Conservation (phyloP, 2,797 vertebrate species). For the Gymnocypris eckloni region DNA sequence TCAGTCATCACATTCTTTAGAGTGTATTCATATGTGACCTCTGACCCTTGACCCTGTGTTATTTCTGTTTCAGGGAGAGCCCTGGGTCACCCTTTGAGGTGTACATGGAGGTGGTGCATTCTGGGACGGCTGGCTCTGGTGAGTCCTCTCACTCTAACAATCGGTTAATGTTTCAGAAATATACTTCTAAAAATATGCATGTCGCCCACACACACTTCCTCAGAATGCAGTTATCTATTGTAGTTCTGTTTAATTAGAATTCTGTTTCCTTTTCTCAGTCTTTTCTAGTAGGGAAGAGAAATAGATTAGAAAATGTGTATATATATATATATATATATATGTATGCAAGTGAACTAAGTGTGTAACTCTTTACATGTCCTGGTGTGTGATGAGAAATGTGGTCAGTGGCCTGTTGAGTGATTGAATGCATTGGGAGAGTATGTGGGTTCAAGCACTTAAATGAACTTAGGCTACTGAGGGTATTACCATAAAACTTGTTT, state of each 20-base stretch:
- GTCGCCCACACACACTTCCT: background rate
- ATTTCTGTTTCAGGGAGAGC: constrained; percentile 73
- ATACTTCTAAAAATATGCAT: constrained; percentile 7
- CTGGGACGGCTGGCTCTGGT: constrained; percentile 73
- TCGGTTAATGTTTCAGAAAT: background rate
- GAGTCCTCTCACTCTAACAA: constrained; percentile 50
- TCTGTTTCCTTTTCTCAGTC: background rate
- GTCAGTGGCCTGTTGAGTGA: background rate
- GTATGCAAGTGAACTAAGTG: background rate
- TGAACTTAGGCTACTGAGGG: background rate
- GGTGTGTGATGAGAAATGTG: background rate
- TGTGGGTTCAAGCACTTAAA: background rate
- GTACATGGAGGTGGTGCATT: constrained; percentile 76
- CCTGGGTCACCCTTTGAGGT: constrained; percentile 78
- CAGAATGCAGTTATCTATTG: background rate
- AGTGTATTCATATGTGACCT: background rate
- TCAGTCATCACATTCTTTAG: background rate
- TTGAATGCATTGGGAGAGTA: background rate
- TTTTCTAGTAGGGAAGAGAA: background rate
- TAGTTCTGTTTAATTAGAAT: background rate
- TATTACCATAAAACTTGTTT: background rate
- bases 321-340: no score
- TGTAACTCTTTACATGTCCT: background rate
- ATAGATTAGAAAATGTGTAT: background rate
- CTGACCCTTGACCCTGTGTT: constrained; percentile 27